phyloP scores from a whole-genome alignment of 2,797 vertebrate species.

The Lacerta bilineata region DNA sequence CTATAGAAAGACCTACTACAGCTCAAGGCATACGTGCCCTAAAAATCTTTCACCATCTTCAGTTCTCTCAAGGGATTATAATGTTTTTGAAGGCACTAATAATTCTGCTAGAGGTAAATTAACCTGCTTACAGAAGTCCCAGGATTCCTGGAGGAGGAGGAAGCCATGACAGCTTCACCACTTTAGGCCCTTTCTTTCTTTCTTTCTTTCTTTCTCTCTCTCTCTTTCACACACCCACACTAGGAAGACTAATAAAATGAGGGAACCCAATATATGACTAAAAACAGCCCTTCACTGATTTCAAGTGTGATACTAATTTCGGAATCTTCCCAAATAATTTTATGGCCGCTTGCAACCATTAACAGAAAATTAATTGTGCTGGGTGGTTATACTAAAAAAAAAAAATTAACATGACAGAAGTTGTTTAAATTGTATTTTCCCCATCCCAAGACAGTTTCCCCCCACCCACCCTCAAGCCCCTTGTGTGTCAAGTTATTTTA shows the following conservation, averaged over 20 bases:
- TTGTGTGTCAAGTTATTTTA: slow-evolving; percentile 75
- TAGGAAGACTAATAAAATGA: not conserved
- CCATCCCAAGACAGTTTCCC: slow-evolving; percentile 53
- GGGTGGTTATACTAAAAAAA: not conserved
- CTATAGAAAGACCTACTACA: not conserved
- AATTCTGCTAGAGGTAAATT: not conserved
- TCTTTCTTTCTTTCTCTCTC: too few relatives aligned
- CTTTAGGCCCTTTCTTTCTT: not conserved
- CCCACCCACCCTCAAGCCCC: slow-evolving; percentile 62
- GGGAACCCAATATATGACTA: not conserved
- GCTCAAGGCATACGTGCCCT: not conserved
- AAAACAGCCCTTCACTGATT: not conserved
- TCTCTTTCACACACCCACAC: too few relatives aligned
- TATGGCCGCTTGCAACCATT: not conserved
- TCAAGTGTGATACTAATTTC: not conserved
- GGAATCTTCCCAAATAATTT: not conserved
- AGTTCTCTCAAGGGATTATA: not conserved
- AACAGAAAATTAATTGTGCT: not conserved
- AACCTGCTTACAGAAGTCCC: not conserved
- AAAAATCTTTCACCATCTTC: not conserved
- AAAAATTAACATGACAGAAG: slow-evolving; percentile 5
- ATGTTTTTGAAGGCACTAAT: not conserved
- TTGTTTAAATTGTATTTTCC: slow-evolving; percentile 57
- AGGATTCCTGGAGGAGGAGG: not conserved
- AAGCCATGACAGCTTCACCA: not conserved